Percentiles rank a stretch among this genome's conserved stretches.
phyloP scores from a whole-genome alignment of 2,113 vertebrate genomes.

The Sula dactylatra region DNA sequence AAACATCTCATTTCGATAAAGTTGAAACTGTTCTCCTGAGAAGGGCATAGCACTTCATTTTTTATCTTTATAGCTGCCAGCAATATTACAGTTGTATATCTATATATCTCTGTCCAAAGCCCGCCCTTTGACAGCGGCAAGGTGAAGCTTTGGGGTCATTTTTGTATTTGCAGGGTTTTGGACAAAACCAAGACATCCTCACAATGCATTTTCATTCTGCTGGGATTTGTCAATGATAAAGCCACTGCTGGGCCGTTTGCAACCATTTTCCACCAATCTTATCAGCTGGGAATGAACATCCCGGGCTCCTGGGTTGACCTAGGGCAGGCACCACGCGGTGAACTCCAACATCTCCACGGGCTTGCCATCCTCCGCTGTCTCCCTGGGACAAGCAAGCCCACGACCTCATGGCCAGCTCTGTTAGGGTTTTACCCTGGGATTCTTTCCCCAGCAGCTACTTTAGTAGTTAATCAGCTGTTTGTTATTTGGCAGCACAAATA shows the following conservation, averaged over 20 bases:
- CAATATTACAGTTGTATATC: not conserved
- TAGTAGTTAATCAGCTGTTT: not conserved
- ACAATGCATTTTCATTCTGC: not conserved
- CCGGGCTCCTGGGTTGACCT: accelerated
- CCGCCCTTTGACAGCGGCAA: not conserved
- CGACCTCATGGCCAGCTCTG: not conserved
- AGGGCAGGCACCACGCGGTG: accelerated
- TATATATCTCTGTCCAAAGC: not conserved
- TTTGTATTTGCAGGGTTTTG: not conserved
- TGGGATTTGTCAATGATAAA: not conserved
- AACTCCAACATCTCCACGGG: not conserved
- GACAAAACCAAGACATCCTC: not conserved
- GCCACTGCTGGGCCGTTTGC: accelerated
- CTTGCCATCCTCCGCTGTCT: not conserved
- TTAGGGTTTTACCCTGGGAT: not conserved
- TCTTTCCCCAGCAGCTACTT: not conserved
- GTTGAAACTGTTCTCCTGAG: not conserved
- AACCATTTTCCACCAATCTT: not conserved
- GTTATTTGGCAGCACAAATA: not conserved
- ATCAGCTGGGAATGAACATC: not conserved
- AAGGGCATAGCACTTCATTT: not conserved
- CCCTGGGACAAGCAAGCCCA: not conserved
- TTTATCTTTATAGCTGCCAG: not conserved
- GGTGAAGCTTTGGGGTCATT: not conserved
- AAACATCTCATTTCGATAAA: not conserved